Conservation (phyloP, 2,888 invertebrate species). For the Cheilosia vernalis region DNA sequence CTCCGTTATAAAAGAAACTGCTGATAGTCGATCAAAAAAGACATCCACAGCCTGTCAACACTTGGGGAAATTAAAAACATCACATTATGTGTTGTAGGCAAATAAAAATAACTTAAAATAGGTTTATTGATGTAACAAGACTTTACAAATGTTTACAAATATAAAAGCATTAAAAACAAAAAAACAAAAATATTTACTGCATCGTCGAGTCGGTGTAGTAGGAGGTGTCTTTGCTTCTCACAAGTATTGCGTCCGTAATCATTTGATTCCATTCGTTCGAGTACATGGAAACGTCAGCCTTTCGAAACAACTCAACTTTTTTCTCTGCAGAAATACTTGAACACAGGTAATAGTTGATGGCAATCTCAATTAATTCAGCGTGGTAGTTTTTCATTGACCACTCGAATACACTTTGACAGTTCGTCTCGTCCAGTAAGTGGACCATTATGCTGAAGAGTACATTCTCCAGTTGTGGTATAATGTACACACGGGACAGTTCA, state of each 20-base stretch:
- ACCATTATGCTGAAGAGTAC: conserved; percentile 79
- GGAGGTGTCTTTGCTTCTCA: conserved; percentile 78
- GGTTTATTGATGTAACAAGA: conserved; percentile 10
- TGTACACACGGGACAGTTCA: conserved; percentile 82
- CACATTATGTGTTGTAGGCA: neutral
- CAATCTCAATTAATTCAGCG: conserved; percentile 81
- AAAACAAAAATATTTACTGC: conserved; percentile 39
- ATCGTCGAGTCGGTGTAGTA: conserved; percentile 49
- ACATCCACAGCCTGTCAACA: no score
- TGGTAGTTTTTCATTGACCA: conserved; percentile 83
- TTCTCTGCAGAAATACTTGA: conserved; percentile 78
- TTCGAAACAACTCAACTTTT: conserved; percentile 81
- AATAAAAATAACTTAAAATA: conserved; percentile 17
- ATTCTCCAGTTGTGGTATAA: conserved; percentile 81
- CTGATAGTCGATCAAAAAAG: no score
- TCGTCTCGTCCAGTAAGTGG: conserved; percentile 79
- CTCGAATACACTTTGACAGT: conserved; percentile 81
- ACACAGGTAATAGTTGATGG: conserved; percentile 82
- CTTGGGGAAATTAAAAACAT: no score
- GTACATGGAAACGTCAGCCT: conserved; percentile 81
- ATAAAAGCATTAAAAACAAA: neutral
- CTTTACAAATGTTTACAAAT: neutral
- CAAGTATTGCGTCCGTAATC: conserved; percentile 81
- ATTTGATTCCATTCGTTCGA: conserved; percentile 83
- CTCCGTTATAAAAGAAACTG: no score